Conservation (phyloP, 2,888 invertebrate genomes). For the Molorchus minor region DNA sequence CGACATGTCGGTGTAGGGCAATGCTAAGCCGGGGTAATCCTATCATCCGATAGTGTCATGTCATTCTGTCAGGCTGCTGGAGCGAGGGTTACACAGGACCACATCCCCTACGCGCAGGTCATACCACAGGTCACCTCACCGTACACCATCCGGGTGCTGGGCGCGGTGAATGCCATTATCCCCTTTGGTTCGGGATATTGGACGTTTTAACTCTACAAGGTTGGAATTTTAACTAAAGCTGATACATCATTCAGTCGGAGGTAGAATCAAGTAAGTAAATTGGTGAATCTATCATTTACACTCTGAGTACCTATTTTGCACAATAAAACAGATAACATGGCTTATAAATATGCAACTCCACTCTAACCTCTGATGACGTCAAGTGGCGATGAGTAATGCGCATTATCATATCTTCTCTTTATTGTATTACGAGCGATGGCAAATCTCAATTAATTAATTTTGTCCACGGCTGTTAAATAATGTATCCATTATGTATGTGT, state of each 20-base stretch:
- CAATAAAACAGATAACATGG: no score
- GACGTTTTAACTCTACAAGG: not conserved
- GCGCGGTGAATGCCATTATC: conserved; percentile 46
- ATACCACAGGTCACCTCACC: conserved; percentile 40
- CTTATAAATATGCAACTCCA: no score
- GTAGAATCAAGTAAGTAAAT: not conserved
- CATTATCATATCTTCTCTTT: no score
- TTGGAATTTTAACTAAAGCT: conserved; percentile 3
- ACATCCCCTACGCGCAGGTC: conserved; percentile 48
- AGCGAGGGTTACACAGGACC: conserved; percentile 48
- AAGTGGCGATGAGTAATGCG: no score
- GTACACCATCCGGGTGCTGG: conserved; percentile 30
- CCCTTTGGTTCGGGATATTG: conserved; percentile 8
- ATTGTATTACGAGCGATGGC: no score
- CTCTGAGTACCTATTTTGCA: no score
- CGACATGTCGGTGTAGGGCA: conserved; percentile 57
- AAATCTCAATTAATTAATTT: no score
- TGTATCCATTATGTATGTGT: no score
- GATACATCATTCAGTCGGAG: conserved; percentile 2
- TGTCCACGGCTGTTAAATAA: no score
- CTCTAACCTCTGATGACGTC: no score
- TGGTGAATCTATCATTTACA: no score
- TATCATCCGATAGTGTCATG: conserved; percentile 63
- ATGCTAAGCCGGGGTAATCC: conserved; percentile 62
- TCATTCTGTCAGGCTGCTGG: conserved; percentile 60